phyloP scores from a whole-genome alignment of 2,888 invertebrate species.

The Coecobrya sp. region DNA sequence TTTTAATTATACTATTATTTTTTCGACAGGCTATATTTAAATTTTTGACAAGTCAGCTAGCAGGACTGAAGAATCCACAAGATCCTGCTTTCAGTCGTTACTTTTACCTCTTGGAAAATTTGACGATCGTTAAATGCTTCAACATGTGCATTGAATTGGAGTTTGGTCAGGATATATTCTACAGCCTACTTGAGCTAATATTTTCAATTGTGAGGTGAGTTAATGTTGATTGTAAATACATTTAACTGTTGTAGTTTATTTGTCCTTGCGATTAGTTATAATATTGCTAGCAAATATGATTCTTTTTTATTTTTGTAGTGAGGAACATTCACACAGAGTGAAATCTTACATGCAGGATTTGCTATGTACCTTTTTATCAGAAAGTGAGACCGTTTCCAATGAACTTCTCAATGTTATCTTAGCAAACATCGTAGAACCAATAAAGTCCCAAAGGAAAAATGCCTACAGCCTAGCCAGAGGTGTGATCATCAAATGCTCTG shows the following conservation, averaged over 20 bases:
- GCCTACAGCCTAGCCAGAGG: slow-evolving; percentile 97
- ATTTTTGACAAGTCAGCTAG: slow-evolving; percentile 91
- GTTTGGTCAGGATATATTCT: slow-evolving; percentile 97
- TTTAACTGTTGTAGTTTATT: too few relatives aligned
- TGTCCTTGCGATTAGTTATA: background rate
- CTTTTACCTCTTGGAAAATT: slow-evolving; percentile 98
- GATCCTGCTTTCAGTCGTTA: slow-evolving; percentile 99
- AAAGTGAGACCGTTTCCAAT: slow-evolving; percentile 97
- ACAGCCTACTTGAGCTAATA: slow-evolving; percentile 97
- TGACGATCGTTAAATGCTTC: slow-evolving; percentile 99
- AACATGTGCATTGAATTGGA: slow-evolving; percentile 99
- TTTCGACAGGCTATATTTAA: background rate
- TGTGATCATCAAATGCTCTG: slow-evolving; percentile 95
- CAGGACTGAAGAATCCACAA: slow-evolving; percentile 98
- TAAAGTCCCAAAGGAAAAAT: slow-evolving; percentile 95
- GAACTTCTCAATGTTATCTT: slow-evolving; percentile 97
- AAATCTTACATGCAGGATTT: slow-evolving; percentile 99
- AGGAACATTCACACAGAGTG: slow-evolving; percentile 98
- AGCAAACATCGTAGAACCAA: slow-evolving; percentile 97
- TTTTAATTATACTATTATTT: too few relatives aligned
- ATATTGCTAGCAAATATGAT: background rate
- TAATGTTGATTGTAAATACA: background rate
- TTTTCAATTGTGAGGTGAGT: slow-evolving; percentile 98
- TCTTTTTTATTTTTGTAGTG: slow-evolving; percentile 88
- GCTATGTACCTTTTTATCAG: slow-evolving; percentile 96